Evolutionary conservation across 2,888 invertebrate species (phyloP).

Genomic region (Rhopalosiphum nymphaeae): DNA sequence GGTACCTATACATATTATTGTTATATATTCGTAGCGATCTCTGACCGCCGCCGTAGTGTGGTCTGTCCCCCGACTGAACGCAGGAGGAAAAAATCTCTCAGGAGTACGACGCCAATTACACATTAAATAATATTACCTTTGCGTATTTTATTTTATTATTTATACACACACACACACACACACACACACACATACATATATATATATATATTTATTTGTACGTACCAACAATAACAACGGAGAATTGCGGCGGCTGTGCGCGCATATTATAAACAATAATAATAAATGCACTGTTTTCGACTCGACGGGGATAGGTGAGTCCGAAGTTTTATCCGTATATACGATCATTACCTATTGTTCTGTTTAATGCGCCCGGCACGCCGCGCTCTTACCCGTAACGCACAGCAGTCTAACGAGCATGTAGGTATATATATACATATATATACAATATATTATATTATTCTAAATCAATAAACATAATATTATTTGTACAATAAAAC

Average conservation of each 20-base stretch:
- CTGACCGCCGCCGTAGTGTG: neutral
- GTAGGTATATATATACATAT: neutral
- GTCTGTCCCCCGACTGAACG: neutral
- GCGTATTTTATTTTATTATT: neutral
- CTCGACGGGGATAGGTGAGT: neutral
- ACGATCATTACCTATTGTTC: slow-evolving; percentile 53
- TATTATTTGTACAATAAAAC: slow-evolving; percentile 40
- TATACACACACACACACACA: neutral
- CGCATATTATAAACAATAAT: slow-evolving; percentile 28
- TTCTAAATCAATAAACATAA: slow-evolving; percentile 45
- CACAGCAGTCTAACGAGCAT: slow-evolving; percentile 40
- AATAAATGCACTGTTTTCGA: slow-evolving; percentile 39
- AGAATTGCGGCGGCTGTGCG: neutral
- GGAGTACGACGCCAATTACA: slow-evolving; percentile 38
- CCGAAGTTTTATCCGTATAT: slow-evolving; percentile 40
- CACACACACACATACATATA: neutral
- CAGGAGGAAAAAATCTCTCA: neutral
- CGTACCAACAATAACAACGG: neutral
- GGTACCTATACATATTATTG: neutral
- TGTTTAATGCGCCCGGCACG: slow-evolving; percentile 47
- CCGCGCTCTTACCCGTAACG: slow-evolving; percentile 32
- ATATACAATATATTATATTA: neutral
- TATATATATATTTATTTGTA: neutral
- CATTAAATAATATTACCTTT: slow-evolving; percentile 18
- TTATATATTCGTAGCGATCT: neutral